These are phyloP conservation scores for Telenomus remus DNA, from an alignment of 1,140 invertebrate species.

Conservation along the genomic window DNA sequence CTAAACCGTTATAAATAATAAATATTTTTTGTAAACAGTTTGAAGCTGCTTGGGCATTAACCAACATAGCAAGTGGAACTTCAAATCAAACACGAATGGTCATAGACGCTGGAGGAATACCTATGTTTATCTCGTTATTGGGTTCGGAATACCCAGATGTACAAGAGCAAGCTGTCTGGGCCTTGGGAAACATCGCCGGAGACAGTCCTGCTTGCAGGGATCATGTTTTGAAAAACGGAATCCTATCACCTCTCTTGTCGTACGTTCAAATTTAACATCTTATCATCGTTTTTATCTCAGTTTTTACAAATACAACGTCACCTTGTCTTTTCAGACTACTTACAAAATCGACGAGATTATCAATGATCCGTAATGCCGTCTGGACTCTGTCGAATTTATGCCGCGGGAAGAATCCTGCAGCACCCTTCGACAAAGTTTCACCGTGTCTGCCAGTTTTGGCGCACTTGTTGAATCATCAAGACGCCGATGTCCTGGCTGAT, in stretches of 20 bases:
- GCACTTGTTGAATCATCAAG: constrained; percentile 90
- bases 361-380: constrained; percentile 97
- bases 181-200: constrained; percentile 96
- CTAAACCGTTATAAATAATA: no score
- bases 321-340: constrained; percentile 81
- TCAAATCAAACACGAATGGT: constrained; percentile 94
- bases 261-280: constrained; percentile 71
- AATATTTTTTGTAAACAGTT: constrained; percentile 80
- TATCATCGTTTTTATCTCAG: neutral
- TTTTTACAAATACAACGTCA: no score
- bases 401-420: constrained; percentile 96
- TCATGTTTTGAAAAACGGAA: constrained; percentile 89
- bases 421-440: constrained; percentile 91
- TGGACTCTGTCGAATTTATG: constrained; percentile 98
- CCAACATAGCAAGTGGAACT: constrained; percentile 98
- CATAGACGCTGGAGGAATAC: constrained; percentile 94
- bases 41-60: constrained; percentile 98
- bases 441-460: constrained; percentile 91
- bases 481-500: constrained; percentile 94
- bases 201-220: constrained; percentile 95
- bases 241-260: constrained; percentile 92
- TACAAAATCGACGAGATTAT: constrained; percentile 86
- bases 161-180: constrained; percentile 97
- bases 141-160: constrained; percentile 91
- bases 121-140: constrained; percentile 91